Percentiles rank a stretch among this genome's conserved stretches.
phyloP scores from a whole-genome alignment of 30 jellyfish, hydroid and myxozoan genomes.

The Phacellophora camtschatica region DNA sequence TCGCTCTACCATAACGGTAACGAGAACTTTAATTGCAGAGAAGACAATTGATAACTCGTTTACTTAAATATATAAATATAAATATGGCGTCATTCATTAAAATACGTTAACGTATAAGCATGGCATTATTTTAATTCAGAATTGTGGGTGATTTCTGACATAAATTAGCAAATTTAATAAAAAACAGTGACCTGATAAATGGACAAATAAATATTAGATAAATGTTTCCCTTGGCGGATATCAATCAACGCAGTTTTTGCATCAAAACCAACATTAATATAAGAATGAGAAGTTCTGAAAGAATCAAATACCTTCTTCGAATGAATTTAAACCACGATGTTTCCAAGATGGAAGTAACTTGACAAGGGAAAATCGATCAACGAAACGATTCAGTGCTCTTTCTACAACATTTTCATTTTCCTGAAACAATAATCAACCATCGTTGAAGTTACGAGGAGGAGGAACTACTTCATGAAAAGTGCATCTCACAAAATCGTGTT shows the following conservation, averaged over 20 bases:
- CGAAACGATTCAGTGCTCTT: slow-evolving; percentile 50
- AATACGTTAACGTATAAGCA: too few relatives aligned
- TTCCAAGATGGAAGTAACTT: slow-evolving; percentile 81
- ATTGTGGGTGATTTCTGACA: too few relatives aligned
- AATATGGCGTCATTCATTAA: too few relatives aligned
- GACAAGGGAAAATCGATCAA: slow-evolving; percentile 39
- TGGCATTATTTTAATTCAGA: too few relatives aligned
- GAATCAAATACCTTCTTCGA: slow-evolving; percentile 52
- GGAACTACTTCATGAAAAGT: not conserved
- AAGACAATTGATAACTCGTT: too few relatives aligned
- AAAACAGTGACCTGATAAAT: too few relatives aligned
- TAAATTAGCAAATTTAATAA: too few relatives aligned
- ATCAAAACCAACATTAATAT: not conserved
- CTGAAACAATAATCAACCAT: slow-evolving; percentile 6
- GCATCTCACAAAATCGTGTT: not conserved
- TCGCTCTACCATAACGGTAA: too few relatives aligned
- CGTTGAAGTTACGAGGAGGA: not conserved
- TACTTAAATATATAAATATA: too few relatives aligned
- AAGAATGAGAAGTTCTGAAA: not conserved
- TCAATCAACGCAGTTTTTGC: not conserved
- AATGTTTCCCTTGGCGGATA: too few relatives aligned
- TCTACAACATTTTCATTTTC: slow-evolving; percentile 91
- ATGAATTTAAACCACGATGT: slow-evolving; percentile 68
- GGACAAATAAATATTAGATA: too few relatives aligned
- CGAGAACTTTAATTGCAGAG: too few relatives aligned